These are phyloP conservation scores for Spongilla lacustris DNA, from an alignment of 37 sponge, comb jelly and placozoan genomes.

Conservation along the genomic window DNA sequence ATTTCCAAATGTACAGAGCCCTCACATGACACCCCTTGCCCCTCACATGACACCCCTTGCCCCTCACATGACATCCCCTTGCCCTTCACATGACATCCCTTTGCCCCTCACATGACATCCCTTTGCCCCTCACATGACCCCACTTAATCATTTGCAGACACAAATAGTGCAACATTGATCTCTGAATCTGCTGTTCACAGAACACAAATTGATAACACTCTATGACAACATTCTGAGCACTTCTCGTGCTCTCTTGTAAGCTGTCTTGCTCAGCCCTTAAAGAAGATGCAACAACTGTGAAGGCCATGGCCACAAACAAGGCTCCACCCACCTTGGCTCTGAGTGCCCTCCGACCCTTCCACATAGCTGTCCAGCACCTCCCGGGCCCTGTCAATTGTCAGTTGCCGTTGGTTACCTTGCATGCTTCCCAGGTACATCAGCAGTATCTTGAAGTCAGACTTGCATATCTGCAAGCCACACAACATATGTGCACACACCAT, in stretches of 20 bases:
- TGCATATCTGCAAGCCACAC: conserved; percentile 43
- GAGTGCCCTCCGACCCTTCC: not conserved
- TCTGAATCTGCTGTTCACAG: too few species aligned
- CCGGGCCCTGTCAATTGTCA: conserved; percentile 27
- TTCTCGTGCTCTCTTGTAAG: conserved; percentile 52
- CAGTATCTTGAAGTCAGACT: conserved; percentile 52
- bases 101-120: too few species aligned
- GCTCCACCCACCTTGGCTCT: not conserved
- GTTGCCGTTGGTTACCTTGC: conserved; percentile 52
- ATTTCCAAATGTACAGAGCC: too few species aligned
- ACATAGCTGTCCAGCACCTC: conserved; percentile 30
- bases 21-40: too few species aligned
- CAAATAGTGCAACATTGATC: not conserved
- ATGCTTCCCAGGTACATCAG: conserved; percentile 61
- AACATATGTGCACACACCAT: too few species aligned
- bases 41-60: too few species aligned
- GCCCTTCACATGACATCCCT: too few species aligned
- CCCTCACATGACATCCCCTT: too few species aligned
- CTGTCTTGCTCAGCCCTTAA: conserved; percentile 3
- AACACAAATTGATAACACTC: not conserved
- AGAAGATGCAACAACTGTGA: not conserved
- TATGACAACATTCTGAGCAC: conserved; percentile 35
- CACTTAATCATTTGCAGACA: too few species aligned
- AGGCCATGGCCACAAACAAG: not conserved
- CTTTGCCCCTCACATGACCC: too few species aligned